A percentile compares a stretch with the other conserved stretches of the same genome.
Conservation (phyloP, 2,797 vertebrate genomes). For the Holocentrus rufus region DNA sequence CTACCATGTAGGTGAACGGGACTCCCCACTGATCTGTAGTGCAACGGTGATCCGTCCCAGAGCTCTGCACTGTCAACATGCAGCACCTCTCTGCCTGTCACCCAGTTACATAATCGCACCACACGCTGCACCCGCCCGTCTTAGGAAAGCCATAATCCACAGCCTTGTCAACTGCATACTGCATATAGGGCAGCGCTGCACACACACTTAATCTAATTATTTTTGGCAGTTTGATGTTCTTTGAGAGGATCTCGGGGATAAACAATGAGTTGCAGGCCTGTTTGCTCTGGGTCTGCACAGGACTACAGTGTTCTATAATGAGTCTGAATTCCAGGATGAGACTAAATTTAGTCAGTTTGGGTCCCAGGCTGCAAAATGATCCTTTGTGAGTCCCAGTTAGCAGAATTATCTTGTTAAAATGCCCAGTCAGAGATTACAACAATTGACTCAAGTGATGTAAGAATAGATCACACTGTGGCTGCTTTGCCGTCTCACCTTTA, state of each 20-base stretch:
- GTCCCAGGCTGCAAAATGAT: neutral
- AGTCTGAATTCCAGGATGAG: neutral
- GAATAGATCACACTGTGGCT: neutral
- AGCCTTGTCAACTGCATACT: neutral
- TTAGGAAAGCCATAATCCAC: neutral
- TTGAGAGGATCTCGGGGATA: too few species aligned
- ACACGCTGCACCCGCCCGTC: neutral
- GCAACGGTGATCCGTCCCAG: constrained; percentile 31
- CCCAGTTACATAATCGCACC: constrained; percentile 1
- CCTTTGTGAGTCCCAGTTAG: neutral
- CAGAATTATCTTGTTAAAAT: too few species aligned
- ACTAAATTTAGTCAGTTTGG: neutral
- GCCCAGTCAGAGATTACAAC: neutral
- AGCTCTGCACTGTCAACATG: constrained; percentile 10
- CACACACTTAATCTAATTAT: neutral
- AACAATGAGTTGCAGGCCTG: too few species aligned
- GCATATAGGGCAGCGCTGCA: neutral
- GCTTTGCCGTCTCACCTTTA: neutral
- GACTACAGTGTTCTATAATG: neutral
- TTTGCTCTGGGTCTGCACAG: neutral
- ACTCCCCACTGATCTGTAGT: constrained; percentile 34
- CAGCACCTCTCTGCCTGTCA: constrained; percentile 7
- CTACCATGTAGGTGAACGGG: constrained; percentile 3
- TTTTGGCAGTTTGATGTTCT: neutral
- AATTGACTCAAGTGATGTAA: neutral